Conservation (phyloP, 2,888 invertebrate species). For the Tenthredo scrophulariae region DNA sequence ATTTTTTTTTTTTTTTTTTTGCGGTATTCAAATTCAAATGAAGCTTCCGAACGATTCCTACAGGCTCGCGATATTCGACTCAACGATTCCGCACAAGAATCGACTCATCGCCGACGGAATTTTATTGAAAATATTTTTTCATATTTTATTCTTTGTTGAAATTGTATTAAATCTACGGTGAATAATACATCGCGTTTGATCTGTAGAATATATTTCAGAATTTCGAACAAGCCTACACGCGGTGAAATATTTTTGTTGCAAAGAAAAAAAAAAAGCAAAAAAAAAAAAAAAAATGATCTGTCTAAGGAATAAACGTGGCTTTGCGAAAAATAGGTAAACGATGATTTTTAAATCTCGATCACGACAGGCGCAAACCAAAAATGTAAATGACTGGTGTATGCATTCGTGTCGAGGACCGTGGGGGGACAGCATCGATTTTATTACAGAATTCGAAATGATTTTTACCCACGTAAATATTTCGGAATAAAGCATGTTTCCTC, state of each 20-base stretch:
- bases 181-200: background rate
- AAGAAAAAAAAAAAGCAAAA: no score
- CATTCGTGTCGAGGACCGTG: background rate
- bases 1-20: background rate
- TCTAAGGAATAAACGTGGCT: background rate
- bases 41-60: background rate
- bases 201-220: background rate
- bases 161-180: background rate
- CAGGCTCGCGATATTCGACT: background rate
- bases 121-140: background rate
- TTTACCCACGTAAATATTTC: background rate
- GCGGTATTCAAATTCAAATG: background rate
- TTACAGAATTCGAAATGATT: slow-evolving; percentile 21
- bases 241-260: background rate
- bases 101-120: background rate
- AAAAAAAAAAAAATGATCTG: background rate
- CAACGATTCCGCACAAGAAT: background rate
- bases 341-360: background rate
- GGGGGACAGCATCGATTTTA: slow-evolving; percentile 21
- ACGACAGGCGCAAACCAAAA: background rate
- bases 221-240: background rate
- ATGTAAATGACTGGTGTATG: slow-evolving; percentile 22
- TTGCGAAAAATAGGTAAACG: background rate
- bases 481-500: slow-evolving; percentile 28
- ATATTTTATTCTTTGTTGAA: background rate